Evolutionary conservation across 2,797 vertebrate species (phyloP).

Genomic region (Thalassophryne amazonica): DNA sequence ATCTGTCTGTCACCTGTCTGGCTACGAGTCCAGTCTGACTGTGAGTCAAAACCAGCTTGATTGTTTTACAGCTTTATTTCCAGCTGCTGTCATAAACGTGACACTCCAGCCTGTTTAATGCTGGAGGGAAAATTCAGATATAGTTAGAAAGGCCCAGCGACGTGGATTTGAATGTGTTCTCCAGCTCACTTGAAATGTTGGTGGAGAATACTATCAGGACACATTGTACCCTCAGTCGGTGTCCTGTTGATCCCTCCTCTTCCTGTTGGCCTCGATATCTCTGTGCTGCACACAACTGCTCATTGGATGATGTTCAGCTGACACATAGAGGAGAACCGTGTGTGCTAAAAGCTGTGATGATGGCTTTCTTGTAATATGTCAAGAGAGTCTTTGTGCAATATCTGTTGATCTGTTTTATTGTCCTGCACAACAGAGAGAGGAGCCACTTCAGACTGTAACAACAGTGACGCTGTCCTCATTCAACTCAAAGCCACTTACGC

Average conservation of each 20-base stretch:
- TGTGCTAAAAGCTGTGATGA: conserved; percentile 2
- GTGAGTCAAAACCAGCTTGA: no score
- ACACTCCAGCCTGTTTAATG: no score
- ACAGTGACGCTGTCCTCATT: neutral
- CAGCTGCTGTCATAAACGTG: no score
- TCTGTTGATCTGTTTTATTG: neutral
- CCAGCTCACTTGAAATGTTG: no score
- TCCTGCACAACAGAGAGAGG: neutral
- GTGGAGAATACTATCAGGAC: no score
- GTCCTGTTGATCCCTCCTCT: conserved; percentile 1
- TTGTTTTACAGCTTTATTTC: no score
- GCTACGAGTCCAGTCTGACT: no score
- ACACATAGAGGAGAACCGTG: neutral
- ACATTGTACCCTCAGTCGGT: no score
- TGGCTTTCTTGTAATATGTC: conserved; percentile 2
- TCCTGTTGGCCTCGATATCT: conserved; percentile 66
- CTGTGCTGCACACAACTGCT: conserved; percentile 60
- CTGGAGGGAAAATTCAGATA: no score
- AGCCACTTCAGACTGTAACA: neutral
- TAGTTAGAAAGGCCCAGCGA: no score
- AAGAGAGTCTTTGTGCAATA: conserved; percentile 1
- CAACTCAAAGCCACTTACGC: neutral
- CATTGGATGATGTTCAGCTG: conserved; percentile 46
- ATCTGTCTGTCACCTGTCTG: no score
- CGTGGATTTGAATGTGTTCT: no score